phyloP scores from a whole-genome alignment of 2,797 vertebrate genomes.

The Mus spretus region DNA sequence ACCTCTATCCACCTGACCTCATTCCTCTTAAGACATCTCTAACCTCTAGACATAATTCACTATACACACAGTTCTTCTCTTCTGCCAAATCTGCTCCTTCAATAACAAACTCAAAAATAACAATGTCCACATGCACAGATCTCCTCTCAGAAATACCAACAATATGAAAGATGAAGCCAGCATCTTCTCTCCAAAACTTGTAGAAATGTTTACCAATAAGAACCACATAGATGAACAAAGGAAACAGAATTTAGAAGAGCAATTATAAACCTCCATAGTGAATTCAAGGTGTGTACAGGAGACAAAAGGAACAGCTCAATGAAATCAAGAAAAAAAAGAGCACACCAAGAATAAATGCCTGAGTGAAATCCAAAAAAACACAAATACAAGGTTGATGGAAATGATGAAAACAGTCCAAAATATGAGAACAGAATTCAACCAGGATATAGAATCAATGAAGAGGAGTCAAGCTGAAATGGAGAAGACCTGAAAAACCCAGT shows the following conservation, averaged over 20 bases:
- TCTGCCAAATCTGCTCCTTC: neutral
- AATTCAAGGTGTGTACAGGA: neutral
- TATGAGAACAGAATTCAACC: too few relatives aligned
- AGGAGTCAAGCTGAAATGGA: too few relatives aligned
- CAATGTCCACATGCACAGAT: neutral
- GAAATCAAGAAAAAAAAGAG: neutral
- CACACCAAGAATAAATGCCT: too few relatives aligned
- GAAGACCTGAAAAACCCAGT: too few relatives aligned
- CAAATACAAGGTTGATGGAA: too few relatives aligned
- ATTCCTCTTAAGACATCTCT: too few relatives aligned
- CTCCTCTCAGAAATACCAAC: neutral
- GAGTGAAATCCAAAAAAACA: too few relatives aligned
- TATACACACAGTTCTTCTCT: neutral
- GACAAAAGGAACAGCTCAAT: neutral
- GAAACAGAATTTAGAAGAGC: neutral
- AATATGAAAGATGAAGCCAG: neutral
- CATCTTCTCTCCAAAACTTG: neutral
- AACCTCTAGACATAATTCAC: neutral
- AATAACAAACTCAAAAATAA: neutral
- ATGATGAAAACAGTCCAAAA: too few relatives aligned
- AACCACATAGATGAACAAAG: neutral
- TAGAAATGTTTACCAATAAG: neutral
- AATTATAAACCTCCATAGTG: neutral
- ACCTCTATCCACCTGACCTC: neutral
- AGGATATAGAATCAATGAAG: too few relatives aligned